Conservation (phyloP, 1,140 invertebrate species). For the Kradibia gibbosae region DNA sequence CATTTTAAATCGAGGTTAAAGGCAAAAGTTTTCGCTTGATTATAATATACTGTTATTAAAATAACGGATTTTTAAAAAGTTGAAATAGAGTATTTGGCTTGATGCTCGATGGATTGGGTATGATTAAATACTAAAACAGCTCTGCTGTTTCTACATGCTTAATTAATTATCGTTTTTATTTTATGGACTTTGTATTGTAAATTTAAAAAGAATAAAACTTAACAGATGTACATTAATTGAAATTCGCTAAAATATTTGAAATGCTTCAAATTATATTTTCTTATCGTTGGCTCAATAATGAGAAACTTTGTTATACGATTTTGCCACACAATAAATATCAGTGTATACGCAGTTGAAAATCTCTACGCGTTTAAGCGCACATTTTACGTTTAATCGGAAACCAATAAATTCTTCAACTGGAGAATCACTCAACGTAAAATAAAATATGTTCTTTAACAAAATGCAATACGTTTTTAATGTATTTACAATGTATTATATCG, state of each 20-base stretch:
- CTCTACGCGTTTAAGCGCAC: not conserved
- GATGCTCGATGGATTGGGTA: not conserved
- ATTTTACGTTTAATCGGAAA: not conserved
- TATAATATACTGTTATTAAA: not conserved
- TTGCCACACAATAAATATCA: not conserved
- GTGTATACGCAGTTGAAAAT: not conserved
- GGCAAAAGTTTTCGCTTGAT: not conserved
- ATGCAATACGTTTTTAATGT: too few species aligned
- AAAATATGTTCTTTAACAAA: too few species aligned
- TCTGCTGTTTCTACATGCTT: not conserved
- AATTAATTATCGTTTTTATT: conserved; percentile 1
- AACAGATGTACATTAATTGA: not conserved
- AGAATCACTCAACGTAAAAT: too few species aligned
- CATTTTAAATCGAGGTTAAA: not conserved
- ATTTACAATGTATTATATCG: too few species aligned
- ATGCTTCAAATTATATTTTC: not conserved
- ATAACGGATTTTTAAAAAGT: not conserved
- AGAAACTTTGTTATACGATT: not conserved
- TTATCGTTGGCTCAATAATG: not conserved
- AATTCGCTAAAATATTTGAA: not conserved
- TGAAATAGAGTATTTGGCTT: not conserved
- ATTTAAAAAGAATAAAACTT: not conserved
- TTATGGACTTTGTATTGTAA: not conserved
- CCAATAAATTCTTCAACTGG: not conserved
- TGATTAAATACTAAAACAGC: not conserved